These are phyloP conservation scores for Melieria crassipennis DNA, from an alignment of 2,888 invertebrate species.

Conservation along the genomic window DNA sequence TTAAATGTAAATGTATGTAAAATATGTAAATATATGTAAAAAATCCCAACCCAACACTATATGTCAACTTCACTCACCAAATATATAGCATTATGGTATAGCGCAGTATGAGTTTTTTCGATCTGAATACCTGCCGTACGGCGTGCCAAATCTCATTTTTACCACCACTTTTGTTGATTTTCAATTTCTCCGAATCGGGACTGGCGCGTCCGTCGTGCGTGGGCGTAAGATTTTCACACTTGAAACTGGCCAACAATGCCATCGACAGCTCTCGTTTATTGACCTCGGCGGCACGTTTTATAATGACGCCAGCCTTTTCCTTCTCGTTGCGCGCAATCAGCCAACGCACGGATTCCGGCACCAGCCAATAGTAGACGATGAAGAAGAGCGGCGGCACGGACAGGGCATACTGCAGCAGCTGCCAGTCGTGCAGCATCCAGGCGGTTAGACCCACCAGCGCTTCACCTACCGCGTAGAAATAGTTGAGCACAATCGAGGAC, in stretches of 20 bases:
- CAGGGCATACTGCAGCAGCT: conserved; percentile 69
- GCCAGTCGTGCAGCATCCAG: conserved; percentile 72
- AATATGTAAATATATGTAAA: too few species aligned
- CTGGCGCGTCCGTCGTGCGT: neutral
- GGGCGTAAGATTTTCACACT: conserved; percentile 39
- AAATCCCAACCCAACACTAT: too few species aligned
- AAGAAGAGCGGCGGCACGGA: conserved; percentile 72
- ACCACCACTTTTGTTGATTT: conserved; percentile 7
- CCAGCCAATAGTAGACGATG: conserved; percentile 71
- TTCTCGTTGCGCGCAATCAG: conserved; percentile 69
- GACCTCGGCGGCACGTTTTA: conserved; percentile 69
- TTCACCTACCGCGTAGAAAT: conserved; percentile 74
- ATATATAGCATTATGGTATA: conserved; percentile 67
- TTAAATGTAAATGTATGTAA: too few species aligned
- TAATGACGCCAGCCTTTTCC: conserved; percentile 69
- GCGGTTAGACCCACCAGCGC: conserved; percentile 71
- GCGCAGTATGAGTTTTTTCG: conserved; percentile 65
- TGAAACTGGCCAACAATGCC: conserved; percentile 65
- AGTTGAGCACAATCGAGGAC: conserved; percentile 72
- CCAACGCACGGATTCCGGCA: conserved; percentile 77
- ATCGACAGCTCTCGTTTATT: conserved; percentile 68
- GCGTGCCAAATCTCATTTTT: conserved; percentile 63
- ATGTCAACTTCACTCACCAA: conserved; percentile 61
- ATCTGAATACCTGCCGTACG: conserved; percentile 66
- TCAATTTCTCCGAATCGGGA: neutral